Percentiles rank a stretch among this genome's conserved stretches.
Evolutionary conservation across 2,888 invertebrate species (phyloP).

Genomic region (Corythucha ciliata): DNA sequence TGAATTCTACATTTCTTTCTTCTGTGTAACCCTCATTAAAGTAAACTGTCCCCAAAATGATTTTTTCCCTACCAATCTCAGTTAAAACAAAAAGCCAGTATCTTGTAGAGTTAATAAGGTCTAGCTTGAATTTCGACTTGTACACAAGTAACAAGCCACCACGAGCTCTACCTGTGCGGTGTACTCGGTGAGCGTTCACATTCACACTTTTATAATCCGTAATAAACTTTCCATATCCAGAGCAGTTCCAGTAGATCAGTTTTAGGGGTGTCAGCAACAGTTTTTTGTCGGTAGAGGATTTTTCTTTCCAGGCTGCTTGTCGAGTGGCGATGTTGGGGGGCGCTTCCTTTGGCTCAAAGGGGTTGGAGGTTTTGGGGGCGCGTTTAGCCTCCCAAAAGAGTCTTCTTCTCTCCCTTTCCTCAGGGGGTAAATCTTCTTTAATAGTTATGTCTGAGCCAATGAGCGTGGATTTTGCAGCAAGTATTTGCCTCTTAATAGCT

Average conservation of each 20-base stretch:
- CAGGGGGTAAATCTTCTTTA: constrained; percentile 8
- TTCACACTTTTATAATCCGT: not conserved
- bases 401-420: constrained; percentile 1
- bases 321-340: constrained; percentile 6
- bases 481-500: not conserved
- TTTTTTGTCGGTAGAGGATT: constrained; percentile 3
- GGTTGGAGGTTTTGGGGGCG: not conserved
- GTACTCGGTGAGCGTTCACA: not conserved
- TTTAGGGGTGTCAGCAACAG: not conserved
- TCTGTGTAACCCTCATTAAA: not conserved
- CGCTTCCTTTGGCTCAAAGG: not conserved
- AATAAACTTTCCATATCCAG: too few species aligned
- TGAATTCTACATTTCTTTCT: not conserved
- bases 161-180: constrained; percentile 7
- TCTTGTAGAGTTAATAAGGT: not conserved
- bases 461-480: not conserved
- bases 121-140: not conserved
- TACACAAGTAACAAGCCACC: constrained; percentile 5
- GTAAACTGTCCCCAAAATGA: constrained; percentile 9
- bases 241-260: too few species aligned
- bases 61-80: not conserved
- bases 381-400: constrained; percentile 14
- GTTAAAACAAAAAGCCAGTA: constrained; percentile 5
- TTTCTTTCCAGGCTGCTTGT: constrained; percentile 5
- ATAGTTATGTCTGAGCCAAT: not conserved